phyloP scores from a whole-genome alignment of 2,888 invertebrate genomes.

The Diploptera punctata region DNA sequence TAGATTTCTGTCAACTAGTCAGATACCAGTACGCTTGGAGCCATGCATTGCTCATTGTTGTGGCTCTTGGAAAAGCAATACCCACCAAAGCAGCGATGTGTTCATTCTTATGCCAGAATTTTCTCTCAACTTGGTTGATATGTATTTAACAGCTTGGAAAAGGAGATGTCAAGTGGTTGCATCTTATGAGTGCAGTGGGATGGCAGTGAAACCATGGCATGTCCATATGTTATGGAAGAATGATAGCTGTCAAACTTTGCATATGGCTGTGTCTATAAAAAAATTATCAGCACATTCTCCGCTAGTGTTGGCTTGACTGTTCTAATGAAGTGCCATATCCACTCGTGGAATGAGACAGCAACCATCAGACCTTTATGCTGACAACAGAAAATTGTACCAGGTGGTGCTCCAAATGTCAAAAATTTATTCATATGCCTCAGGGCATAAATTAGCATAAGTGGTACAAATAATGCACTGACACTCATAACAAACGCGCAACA shows the following conservation, averaged over 20 bases:
- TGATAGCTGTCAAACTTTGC: background rate
- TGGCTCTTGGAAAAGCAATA: background rate
- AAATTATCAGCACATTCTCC: background rate
- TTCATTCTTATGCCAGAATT: background rate
- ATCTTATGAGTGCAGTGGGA: background rate
- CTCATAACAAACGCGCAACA: slow-evolving; percentile 5
- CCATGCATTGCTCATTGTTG: slow-evolving; percentile 23
- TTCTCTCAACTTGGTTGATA: background rate
- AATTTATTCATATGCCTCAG: background rate
- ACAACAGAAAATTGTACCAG: background rate
- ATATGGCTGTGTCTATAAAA: slow-evolving; percentile 7
- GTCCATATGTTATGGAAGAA: background rate
- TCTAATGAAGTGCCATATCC: background rate
- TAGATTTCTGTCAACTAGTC: background rate
- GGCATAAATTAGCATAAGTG: slow-evolving; percentile 15
- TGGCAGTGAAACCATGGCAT: slow-evolving; percentile 1
- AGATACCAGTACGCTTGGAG: background rate
- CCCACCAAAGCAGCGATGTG: background rate
- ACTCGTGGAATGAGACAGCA: background rate
- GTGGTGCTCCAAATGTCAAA: slow-evolving; percentile 1
- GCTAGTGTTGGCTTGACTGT: background rate
- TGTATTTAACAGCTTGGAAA: background rate
- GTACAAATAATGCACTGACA: background rate
- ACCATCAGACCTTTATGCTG: background rate
- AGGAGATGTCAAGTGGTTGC: background rate